Percentiles rank a stretch among this genome's conserved stretches.
Evolutionary conservation across 2,797 vertebrate species (phyloP).

Genomic region (Perodicticus potto): DNA sequence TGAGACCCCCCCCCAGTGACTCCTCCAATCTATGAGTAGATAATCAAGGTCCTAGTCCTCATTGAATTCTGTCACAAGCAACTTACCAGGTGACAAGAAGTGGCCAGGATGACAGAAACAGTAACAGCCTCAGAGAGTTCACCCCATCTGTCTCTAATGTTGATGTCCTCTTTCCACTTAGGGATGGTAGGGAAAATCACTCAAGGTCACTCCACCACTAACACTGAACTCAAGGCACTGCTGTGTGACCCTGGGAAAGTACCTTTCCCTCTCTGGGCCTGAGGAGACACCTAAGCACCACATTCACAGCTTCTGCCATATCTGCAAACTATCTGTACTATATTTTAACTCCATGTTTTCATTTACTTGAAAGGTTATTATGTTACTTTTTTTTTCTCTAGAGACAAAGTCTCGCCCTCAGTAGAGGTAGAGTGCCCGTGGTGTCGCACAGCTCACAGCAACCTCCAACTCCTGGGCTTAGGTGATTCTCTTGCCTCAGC

Average conservation of each 20-base stretch:
- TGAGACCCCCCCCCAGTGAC: background rate
- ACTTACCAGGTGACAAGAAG: background rate
- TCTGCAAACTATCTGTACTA: background rate
- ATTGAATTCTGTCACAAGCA: background rate
- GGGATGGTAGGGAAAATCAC: background rate
- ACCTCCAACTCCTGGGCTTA: too few species aligned
- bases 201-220: background rate
- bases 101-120: rapidly evolving
- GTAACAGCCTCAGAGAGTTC: background rate
- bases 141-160: background rate
- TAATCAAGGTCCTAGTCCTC: background rate
- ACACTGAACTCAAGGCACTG: background rate
- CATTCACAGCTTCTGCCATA: background rate
- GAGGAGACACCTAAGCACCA: background rate
- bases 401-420: too few species aligned
- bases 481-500: too few species aligned
- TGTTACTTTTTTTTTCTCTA: background rate
- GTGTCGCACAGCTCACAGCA: too few species aligned
- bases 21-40: background rate
- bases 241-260: background rate
- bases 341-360: background rate
- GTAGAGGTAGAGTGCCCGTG: too few species aligned
- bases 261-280: constrained; percentile 3
- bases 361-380: background rate
- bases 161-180: background rate